Percentiles rank a stretch among this genome's conserved stretches.
phyloP scores from a whole-genome alignment of 2,888 invertebrate genomes.

The Amphipoea lucens region DNA sequence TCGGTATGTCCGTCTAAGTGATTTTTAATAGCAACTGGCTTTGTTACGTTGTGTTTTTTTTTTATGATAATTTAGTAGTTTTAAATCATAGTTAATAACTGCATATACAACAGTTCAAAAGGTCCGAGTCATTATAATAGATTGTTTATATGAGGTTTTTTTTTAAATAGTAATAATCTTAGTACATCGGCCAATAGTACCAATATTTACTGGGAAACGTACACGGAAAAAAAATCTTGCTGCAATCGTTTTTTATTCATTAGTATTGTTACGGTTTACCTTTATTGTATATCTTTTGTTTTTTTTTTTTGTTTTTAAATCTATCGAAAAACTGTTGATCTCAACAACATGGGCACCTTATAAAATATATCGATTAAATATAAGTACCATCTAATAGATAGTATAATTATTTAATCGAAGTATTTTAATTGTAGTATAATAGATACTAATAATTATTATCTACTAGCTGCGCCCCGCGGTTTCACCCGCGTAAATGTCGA shows the following conservation, averaged over 20 bases:
- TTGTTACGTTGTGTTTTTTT: constrained; percentile 73
- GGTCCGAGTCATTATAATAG: constrained; percentile 62
- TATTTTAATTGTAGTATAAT: no score
- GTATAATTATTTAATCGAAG: no score
- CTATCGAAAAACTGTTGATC: background rate
- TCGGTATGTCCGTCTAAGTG: constrained; percentile 74
- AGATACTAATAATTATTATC: no score
- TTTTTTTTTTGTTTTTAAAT: constrained; percentile 19
- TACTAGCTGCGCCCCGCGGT: no score
- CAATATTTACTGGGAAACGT: constrained; percentile 22
- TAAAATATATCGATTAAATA: background rate
- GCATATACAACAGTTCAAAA: constrained; percentile 65
- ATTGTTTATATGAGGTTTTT: constrained; percentile 41
- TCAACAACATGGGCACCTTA: background rate
- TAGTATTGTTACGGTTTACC: constrained; percentile 20
- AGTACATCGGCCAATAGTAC: background rate
- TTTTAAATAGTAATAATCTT: constrained; percentile 27
- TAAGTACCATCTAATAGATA: no score
- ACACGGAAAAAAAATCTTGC: constrained; percentile 7
- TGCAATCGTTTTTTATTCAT: constrained; percentile 21
- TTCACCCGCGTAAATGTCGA: no score
- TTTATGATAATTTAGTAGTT: constrained; percentile 70
- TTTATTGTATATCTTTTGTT: background rate
- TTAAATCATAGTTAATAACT: constrained; percentile 69
- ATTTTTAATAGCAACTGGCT: constrained; percentile 81